Conservation (phyloP, 1,140 invertebrate species). For the Yoshiicerus persimilis region DNA sequence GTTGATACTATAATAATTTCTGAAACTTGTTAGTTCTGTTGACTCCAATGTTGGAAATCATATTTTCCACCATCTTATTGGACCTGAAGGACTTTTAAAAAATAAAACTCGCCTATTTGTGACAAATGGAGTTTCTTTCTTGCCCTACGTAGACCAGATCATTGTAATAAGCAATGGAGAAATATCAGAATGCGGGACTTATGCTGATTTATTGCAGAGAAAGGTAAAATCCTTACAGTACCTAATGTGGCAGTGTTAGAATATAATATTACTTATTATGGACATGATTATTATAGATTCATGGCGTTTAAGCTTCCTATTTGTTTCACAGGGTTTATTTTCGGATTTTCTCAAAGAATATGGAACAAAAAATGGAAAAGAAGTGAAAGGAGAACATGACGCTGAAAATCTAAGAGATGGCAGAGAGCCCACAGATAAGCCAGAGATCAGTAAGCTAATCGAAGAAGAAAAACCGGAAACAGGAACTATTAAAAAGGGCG, state of each 20-base stretch:
- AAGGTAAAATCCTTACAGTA: neutral
- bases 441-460: slow-evolving; percentile 63
- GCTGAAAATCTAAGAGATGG: neutral
- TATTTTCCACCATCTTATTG: slow-evolving; percentile 62
- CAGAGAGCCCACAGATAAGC: neutral
- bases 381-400: neutral
- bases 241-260: too few species aligned
- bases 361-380: neutral
- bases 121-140: slow-evolving; percentile 57
- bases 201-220: slow-evolving; percentile 51
- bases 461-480: slow-evolving; percentile 86
- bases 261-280: too few species aligned
- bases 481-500: slow-evolving; percentile 81
- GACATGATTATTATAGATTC: too few species aligned
- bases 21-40: too few species aligned
- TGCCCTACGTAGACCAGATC: slow-evolving; percentile 59
- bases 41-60: slow-evolving; percentile 62
- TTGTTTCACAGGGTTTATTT: slow-evolving; percentile 43
- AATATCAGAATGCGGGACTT: slow-evolving; percentile 56
- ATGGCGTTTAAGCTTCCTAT: too few species aligned
- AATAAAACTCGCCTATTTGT: slow-evolving; percentile 57
- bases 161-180: slow-evolving; percentile 57
- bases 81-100: slow-evolving; percentile 55
- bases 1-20: too few species aligned
- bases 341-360: slow-evolving; percentile 74